Evolutionary conservation across 2,113 vertebrate genomes (phyloP).

Genomic region (Austrofundulus limnaeus): DNA sequence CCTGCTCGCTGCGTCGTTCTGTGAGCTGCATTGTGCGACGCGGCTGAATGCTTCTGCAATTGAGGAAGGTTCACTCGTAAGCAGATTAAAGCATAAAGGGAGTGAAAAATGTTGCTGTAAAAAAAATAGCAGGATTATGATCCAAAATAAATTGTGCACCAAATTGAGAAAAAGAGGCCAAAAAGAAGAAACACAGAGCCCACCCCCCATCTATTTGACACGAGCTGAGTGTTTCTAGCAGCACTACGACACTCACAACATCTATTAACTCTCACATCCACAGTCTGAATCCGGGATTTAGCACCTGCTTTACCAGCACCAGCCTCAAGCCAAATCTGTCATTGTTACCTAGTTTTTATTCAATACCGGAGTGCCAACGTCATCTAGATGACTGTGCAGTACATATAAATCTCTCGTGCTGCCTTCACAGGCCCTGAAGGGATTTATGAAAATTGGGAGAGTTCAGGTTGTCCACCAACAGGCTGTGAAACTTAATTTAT

Average conservation of each 20-base stretch:
- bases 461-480: slow-evolving; percentile 62
- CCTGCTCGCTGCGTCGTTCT: slow-evolving; percentile 9
- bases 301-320: slow-evolving; percentile 18
- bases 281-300: slow-evolving; percentile 9
- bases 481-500: slow-evolving; percentile 72
- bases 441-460: slow-evolving; percentile 68
- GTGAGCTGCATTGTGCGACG: slow-evolving; percentile 32
- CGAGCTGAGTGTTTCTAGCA: slow-evolving; percentile 7
- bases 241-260: not conserved
- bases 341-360: slow-evolving; percentile 37
- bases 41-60: slow-evolving; percentile 7
- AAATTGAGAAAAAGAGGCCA: slow-evolving; percentile 6
- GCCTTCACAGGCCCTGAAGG: slow-evolving; percentile 46
- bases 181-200: slow-evolving; percentile 6
- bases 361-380: slow-evolving; percentile 34
- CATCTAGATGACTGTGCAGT: slow-evolving; percentile 24
- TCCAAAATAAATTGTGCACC: slow-evolving; percentile 21
- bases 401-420: slow-evolving; percentile 52
- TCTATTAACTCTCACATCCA: slow-evolving; percentile 10
- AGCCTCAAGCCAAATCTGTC: slow-evolving; percentile 12
- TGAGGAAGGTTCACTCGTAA: slow-evolving; percentile 35
- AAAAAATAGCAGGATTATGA: slow-evolving; percentile 49
- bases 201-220: not conserved
- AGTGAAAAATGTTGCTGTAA: slow-evolving; percentile 28
- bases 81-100: slow-evolving; percentile 50